phyloP scores from a whole-genome alignment of 2,113 vertebrate genomes.

The Atlantisia rogersi region DNA sequence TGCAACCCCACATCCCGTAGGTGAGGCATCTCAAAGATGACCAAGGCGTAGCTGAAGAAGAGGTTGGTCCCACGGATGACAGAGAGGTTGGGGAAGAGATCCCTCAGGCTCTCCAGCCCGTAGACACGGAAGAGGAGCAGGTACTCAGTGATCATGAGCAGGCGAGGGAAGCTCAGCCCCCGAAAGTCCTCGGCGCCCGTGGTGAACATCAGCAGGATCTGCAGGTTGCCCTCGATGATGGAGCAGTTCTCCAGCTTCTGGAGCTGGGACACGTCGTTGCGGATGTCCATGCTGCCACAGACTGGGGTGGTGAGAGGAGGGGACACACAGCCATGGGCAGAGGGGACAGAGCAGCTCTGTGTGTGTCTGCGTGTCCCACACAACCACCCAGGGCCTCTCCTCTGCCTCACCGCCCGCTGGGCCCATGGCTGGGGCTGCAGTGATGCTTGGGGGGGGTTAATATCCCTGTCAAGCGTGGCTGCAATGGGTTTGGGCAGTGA shows the following conservation, averaged over 20 bases:
- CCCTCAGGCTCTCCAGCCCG: slow-evolving; percentile 79
- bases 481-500: neutral
- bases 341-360: rapidly evolving
- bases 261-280: slow-evolving; percentile 78
- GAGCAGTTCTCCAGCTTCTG: slow-evolving; percentile 81
- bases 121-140: slow-evolving; percentile 83
- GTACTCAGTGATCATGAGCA: slow-evolving; percentile 83
- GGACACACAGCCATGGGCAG: neutral
- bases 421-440: rapidly evolving
- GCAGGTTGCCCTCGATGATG: slow-evolving; percentile 81
- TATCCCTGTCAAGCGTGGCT: neutral
- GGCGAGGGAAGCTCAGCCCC: slow-evolving; percentile 78
- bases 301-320: slow-evolving; percentile 50
- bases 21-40: slow-evolving; percentile 84
- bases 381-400: neutral
- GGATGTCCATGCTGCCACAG: slow-evolving; percentile 84
- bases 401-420: neutral
- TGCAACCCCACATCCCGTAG: slow-evolving; percentile 78
- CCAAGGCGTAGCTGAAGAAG: slow-evolving; percentile 82
- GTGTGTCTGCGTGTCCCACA: neutral
- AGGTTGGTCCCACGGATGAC: slow-evolving; percentile 79
- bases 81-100: slow-evolving; percentile 82
- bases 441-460: neutral
- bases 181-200: slow-evolving; percentile 77
- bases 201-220: slow-evolving; percentile 84